Evolutionary conservation across 64 coral and sea anemone species (phyloP), one percentile per base, ranked within the genome.

Genomic region (Montipora efflorescens): DNA sequence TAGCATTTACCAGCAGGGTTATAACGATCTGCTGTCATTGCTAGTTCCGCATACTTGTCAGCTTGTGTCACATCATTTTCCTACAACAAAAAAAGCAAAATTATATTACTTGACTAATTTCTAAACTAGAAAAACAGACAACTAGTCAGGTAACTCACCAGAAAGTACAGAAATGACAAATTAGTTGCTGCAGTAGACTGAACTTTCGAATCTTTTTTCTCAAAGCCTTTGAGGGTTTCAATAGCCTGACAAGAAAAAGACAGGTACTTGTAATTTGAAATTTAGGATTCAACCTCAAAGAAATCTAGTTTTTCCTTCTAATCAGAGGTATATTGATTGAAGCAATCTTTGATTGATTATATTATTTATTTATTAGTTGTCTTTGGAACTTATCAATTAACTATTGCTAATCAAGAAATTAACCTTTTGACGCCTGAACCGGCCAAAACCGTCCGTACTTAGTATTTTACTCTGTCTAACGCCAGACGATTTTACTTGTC

Each of bases 131-230:
- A 16, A 18, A 19, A 16, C 3, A 48, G 13, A 7, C 8, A 4
- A 64, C 61, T 19, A 48, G 11, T 22, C 21, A 57, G 15, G 20
- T 62, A 62, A 64, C 97, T 94, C 67, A 99, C 97, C 97, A 99
- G 72, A 53, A 94, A 99, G 89, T 99, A 99, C 23, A 99, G 67
- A 48, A 99, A 99, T 9, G 97, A 99, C 50, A 99, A 67, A 70
- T 99, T 95, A 10, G 97, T 99, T 57, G 97, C 97, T 36, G 97
- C 97, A 23, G 97, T 99, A 5, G 97, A 99, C 22, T 96, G 94
- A 21, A 99, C 95, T 92, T 99, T 99, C 3, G 97, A 99, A 80
- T 99, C 97, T 67, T 99, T 99, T 76, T 99, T 99, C 85, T 99
- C 97, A 94, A 99, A 99, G 19, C 94, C 92, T 81, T 99, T 99